Base-by-base conservation (phyloP, 2,113 vertebrate genomes). In the Psilopsiagon aurifrons region DNA sequence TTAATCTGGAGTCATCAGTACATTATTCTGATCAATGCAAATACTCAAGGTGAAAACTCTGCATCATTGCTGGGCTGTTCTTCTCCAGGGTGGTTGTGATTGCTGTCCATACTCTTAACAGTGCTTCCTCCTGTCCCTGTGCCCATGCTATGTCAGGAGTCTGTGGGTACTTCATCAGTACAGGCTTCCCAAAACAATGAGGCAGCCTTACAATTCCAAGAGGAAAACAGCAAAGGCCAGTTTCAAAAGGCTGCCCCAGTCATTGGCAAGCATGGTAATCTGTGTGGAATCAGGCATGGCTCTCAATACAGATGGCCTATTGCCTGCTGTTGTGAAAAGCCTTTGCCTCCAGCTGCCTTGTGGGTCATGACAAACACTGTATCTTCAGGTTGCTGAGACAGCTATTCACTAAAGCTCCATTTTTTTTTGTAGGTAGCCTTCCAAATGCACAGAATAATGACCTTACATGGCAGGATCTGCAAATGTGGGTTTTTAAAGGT, bases 241-340 rank as follows among this genome's bases (percentile, higher is more conserved):
- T 47, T 74, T 49, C 37, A 22, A 75, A 85, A 39, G 16, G 41
- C 47, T 89, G 20, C 16, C 24, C 22, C 41, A 6, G 2, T 11
- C 23, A 29, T 33, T 54, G 8, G 25, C 33, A 60, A 33, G 24
- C 0, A 1, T 13, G 33, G 23, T 33, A 11, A 19, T 43, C 13
- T 49, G 35, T 22, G 8, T 10, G 10, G 51, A 67, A 1, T 5
- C 64, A 52, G 13, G 27, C 20, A 13, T 8, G 5, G n/a, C 18
- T 28, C 28, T 39, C 19, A 37, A 5, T 39, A 33, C 17, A 7
- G 31, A 20, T 0, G 1, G 23, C 11, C 8, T n/a, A 2, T 22
- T n/a, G 35, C 18, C 31, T 35, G 18, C 43, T 43, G 31, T 43
- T 29, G 11, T 49, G 68, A 43, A 73, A 68, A 44, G 22, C 24